These are phyloP conservation scores for Phania funesta DNA, from an alignment of 2,888 invertebrate genomes.

Conservation along the genomic window DNA sequence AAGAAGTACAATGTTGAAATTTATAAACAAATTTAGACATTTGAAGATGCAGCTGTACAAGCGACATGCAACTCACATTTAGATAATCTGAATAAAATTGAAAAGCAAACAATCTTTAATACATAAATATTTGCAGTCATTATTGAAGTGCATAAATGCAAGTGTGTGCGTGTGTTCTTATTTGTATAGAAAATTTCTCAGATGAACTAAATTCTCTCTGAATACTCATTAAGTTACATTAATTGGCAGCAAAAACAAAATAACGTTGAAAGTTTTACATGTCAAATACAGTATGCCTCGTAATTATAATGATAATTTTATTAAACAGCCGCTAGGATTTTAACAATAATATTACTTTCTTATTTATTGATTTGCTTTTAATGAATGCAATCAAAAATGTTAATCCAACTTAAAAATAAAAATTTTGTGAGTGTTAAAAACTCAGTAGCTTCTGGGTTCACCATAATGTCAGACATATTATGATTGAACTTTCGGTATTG, in stretches of 20 bases:
- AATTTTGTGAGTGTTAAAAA: no score
- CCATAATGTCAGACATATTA: no score
- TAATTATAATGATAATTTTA: not conserved
- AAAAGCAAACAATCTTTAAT: not conserved
- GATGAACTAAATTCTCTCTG: slow-evolving; percentile 40
- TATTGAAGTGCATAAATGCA: not conserved
- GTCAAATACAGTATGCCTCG: not conserved
- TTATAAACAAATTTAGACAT: not conserved
- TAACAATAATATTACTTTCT: no score
- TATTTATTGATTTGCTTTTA: no score
- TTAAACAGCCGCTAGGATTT: no score
- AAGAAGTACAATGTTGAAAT: not conserved
- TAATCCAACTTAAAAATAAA: no score
- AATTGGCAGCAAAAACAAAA: slow-evolving; percentile 41
- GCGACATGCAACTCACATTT: not conserved
- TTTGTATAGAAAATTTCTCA: slow-evolving; percentile 34
- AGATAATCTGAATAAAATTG: not conserved
- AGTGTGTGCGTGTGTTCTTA: not conserved
- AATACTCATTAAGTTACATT: slow-evolving; percentile 43
- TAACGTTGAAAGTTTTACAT: slow-evolving; percentile 1
- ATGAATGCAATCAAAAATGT: no score
- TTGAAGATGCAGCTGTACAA: not conserved
- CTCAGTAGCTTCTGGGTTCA: no score
- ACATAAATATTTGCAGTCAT: not conserved
- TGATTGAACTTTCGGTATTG: no score